These are phyloP conservation scores for Macropodus opercularis DNA, from an alignment of 2,797 vertebrate species.

Conservation along the genomic window DNA sequence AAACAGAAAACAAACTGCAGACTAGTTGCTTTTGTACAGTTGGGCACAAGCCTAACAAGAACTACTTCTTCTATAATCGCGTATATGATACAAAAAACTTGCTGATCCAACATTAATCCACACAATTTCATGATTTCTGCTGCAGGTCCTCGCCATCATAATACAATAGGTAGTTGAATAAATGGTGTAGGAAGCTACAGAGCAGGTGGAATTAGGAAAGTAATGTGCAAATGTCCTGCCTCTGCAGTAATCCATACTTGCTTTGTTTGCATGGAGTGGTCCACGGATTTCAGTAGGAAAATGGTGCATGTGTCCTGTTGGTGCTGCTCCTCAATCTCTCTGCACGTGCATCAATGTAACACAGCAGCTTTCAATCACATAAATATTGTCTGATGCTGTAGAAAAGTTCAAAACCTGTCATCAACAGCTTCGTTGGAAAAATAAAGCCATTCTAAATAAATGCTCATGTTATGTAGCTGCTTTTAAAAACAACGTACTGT, in stretches of 20 bases:
- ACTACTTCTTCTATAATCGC: not conserved
- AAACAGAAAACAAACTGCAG: constrained; percentile 7
- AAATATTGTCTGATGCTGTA: not conserved
- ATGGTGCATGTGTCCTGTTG: constrained; percentile 16
- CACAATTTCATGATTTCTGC: constrained; percentile 11
- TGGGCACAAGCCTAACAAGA: not conserved
- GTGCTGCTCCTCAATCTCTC: not conserved
- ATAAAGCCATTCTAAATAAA: too few species aligned
- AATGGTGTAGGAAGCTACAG: not conserved
- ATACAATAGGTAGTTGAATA: constrained; percentile 8
- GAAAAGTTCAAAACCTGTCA: too few species aligned
- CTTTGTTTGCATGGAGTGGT: constrained; percentile 5
- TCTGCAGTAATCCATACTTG: constrained; percentile 30
- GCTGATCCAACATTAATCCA: constrained; percentile 25
- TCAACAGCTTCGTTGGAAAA: not conserved
- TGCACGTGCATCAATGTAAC: not conserved
- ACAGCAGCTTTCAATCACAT: not conserved
- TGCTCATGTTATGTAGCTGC: not conserved
- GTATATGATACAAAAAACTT: not conserved
- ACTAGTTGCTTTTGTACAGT: constrained; percentile 7
- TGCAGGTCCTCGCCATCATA: constrained; percentile 6
- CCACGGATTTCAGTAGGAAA: constrained; percentile 2
- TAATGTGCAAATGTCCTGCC: constrained; percentile 4
- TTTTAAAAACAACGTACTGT: not conserved
- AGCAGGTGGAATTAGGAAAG: constrained; percentile 22